Evolutionary conservation across 2,888 invertebrate species (phyloP).

Genomic region (Epinotia nisella): DNA sequence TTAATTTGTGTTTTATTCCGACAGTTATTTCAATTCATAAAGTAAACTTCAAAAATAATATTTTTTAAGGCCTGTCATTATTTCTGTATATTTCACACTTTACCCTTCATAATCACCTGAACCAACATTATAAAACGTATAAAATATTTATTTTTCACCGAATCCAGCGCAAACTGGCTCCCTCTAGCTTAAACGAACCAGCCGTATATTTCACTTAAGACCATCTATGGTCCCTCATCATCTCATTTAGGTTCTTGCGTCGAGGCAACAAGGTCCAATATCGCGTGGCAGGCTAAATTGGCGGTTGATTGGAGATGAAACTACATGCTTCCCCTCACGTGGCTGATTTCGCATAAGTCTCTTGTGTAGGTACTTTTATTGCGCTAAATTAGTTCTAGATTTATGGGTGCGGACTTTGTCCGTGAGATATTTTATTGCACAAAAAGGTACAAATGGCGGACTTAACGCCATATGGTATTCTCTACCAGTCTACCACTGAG

Average conservation of each 20-base stretch:
- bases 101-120: not conserved
- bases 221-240: conserved; percentile 46
- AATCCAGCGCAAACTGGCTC: conserved; percentile 50
- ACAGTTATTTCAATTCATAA: too few species aligned
- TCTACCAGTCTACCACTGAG: too few species aligned
- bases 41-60: too few species aligned
- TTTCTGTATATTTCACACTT: too few species aligned
- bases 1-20: too few species aligned
- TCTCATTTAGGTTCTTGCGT: conserved; percentile 49
- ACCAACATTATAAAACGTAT: not conserved
- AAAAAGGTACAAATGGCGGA: too few species aligned
- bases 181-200: conserved; percentile 61
- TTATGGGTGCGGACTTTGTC: not conserved
- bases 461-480: too few species aligned
- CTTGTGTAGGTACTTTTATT: conserved; percentile 28
- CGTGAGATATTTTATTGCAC: too few species aligned
- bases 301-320: conserved; percentile 60
- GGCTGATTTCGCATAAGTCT: conserved; percentile 44
- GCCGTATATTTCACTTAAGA: conserved; percentile 68
- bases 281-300: conserved; percentile 57
- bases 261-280: conserved; percentile 52
- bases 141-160: conserved; percentile 7
- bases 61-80: too few species aligned
- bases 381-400: conserved; percentile 21
- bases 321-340: conserved; percentile 66